These are phyloP conservation scores for Diorhabda elongata DNA, from an alignment of 1,140 invertebrate genomes.

Conservation along the genomic window DNA sequence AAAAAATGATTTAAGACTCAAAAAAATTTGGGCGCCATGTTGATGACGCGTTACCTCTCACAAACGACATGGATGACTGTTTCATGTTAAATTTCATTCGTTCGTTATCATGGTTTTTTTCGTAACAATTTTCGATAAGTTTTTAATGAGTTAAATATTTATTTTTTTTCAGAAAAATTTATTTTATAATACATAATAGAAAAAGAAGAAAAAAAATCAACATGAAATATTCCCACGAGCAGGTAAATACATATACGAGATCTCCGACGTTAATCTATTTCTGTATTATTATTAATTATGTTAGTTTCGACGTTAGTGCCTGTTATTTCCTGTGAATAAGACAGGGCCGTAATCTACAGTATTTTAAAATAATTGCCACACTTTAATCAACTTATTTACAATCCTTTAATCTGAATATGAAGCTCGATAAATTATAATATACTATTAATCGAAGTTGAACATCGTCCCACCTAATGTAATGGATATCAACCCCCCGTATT, in stretches of 20 bases:
- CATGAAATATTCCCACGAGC: too few species aligned
- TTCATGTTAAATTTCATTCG: too few species aligned
- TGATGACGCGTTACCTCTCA: too few species aligned
- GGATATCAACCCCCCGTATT: not conserved
- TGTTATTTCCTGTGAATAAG: not conserved
- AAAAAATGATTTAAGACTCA: too few species aligned
- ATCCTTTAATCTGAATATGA: not conserved
- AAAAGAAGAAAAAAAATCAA: too few species aligned
- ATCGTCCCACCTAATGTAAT: not conserved
- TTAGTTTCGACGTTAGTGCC: not conserved
- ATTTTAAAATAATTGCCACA: not conserved
- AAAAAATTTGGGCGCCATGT: too few species aligned
- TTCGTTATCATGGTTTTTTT: too few species aligned
- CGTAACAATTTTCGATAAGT: too few species aligned
- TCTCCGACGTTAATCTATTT: slow-evolving; percentile 4
- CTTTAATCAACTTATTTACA: not conserved
- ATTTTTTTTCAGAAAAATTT: too few species aligned
- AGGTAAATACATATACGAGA: not conserved
- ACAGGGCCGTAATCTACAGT: not conserved
- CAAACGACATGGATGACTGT: too few species aligned
- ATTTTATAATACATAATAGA: too few species aligned
- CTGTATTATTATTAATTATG: slow-evolving; percentile 7
- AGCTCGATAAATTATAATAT: not conserved
- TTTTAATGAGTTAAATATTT: too few species aligned
- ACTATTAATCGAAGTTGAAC: not conserved